Conservation (phyloP, 1,140 invertebrate genomes). For the Drosophila willistoni region DNA sequence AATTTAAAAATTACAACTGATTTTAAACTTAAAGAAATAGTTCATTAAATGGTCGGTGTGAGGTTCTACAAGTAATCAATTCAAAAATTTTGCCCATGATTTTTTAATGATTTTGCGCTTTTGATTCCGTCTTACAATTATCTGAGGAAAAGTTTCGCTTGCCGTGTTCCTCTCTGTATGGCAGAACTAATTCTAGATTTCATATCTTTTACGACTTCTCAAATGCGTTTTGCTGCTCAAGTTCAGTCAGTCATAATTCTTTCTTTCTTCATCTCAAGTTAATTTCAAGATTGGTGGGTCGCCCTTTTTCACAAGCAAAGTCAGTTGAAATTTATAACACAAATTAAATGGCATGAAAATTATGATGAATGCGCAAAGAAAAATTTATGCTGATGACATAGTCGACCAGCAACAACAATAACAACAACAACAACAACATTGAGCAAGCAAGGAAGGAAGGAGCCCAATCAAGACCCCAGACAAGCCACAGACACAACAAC, state of each 20-base stretch:
- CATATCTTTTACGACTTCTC: constrained; percentile 44
- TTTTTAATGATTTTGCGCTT: too few relatives aligned
- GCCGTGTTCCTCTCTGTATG: background rate
- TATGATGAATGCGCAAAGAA: constrained; percentile 75
- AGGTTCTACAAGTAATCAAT: too few relatives aligned
- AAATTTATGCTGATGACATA: constrained; percentile 81
- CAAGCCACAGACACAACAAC: constrained; percentile 4
- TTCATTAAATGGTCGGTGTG: too few relatives aligned
- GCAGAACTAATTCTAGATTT: constrained; percentile 52
- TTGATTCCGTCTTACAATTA: background rate
- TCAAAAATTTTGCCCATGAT: too few relatives aligned
- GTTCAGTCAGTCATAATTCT: constrained; percentile 16
- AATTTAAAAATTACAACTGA: too few relatives aligned
- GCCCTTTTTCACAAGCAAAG: constrained; percentile 42
- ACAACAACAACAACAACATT: background rate
- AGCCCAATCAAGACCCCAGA: constrained; percentile 6
- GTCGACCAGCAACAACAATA: constrained; percentile 28
- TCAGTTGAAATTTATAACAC: constrained; percentile 69
- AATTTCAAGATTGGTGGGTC: constrained; percentile 34
- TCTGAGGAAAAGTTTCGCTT: too few relatives aligned
- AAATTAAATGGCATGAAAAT: constrained; percentile 79
- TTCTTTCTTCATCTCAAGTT: constrained; percentile 33
- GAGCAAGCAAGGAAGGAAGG: background rate
- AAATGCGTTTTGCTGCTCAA: constrained; percentile 27
- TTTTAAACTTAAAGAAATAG: too few relatives aligned